A percentile compares a stretch with the other conserved stretches of the same genome.
phyloP scores from a whole-genome alignment of 2,888 invertebrate species.

The Slavum lentiscoides region DNA sequence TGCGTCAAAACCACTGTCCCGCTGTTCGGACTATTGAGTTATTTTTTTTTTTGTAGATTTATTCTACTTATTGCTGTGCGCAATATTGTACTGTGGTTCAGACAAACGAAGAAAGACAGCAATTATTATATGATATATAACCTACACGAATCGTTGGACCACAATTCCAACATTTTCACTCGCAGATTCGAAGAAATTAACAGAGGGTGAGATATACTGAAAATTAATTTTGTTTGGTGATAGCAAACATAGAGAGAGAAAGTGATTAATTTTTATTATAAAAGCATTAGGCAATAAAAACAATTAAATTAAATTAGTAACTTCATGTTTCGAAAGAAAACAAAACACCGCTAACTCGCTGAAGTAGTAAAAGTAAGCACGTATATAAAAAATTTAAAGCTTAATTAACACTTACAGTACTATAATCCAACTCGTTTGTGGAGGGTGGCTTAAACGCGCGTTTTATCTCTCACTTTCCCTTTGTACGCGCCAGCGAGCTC shows the following conservation, averaged over 20 bases:
- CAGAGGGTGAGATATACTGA: not conserved
- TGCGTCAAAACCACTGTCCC: not conserved
- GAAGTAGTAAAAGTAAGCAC: not conserved
- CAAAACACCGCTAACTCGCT: not conserved
- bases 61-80: not conserved
- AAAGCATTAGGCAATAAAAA: constrained; percentile 5
- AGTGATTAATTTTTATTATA: not conserved
- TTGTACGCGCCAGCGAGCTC: not conserved
- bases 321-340: not conserved
- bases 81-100: not conserved
- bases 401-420: constrained; percentile 12
- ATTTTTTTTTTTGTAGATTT: not conserved
- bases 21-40: not conserved
- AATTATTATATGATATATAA: not conserved
- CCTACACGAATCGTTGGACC: not conserved
- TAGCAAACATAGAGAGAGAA: not conserved
- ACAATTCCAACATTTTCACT: not conserved
- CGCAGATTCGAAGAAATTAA: not conserved
- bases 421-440: not conserved
- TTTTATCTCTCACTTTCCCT: not conserved
- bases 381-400: not conserved
- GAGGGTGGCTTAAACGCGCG: not conserved
- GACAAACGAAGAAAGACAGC: not conserved
- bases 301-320: constrained; percentile 13
- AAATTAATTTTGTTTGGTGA: not conserved